phyloP scores from a whole-genome alignment of 2,888 invertebrate genomes.

The Alcis repandata region DNA sequence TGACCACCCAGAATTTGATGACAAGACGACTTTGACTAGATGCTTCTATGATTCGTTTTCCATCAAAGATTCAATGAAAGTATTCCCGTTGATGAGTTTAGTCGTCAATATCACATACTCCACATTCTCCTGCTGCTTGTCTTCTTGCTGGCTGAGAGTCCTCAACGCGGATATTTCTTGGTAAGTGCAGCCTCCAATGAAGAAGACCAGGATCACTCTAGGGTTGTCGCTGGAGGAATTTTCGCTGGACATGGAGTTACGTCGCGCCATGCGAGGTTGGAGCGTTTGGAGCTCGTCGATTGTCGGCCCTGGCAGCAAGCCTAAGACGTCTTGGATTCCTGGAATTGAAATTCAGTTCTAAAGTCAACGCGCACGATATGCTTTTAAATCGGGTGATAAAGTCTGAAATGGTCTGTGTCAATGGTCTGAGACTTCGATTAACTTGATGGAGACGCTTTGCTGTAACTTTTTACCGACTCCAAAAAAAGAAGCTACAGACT shows the following conservation, averaged over 20 bases:
- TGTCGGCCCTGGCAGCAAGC: constrained; percentile 93
- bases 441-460: too few species aligned
- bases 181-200: constrained; percentile 98
- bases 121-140: constrained; percentile 88
- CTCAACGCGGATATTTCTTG: constrained; percentile 95
- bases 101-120: constrained; percentile 97
- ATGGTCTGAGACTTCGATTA: too few species aligned
- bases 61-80: constrained; percentile 92
- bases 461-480: too few species aligned
- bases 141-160: constrained; percentile 91
- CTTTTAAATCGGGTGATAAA: neutral
- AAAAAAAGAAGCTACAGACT: too few species aligned
- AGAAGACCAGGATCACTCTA: constrained; percentile 95
- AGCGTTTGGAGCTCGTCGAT: constrained; percentile 89
- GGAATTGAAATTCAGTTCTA: constrained; percentile 39
- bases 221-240: constrained; percentile 87
- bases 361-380: neutral
- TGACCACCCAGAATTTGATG: neutral
- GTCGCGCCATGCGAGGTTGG: constrained; percentile 85
- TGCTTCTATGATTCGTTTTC: constrained; percentile 70
- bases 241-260: constrained; percentile 87
- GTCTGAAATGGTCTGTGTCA: neutral
- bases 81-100: constrained; percentile 95
- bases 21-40: neutral
- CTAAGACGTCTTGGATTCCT: constrained; percentile 94